A percentile compares a stretch with the other conserved stretches of the same genome.
phyloP scores from a whole-genome alignment of 2,888 invertebrate species.

The Drosophila ustulata region DNA sequence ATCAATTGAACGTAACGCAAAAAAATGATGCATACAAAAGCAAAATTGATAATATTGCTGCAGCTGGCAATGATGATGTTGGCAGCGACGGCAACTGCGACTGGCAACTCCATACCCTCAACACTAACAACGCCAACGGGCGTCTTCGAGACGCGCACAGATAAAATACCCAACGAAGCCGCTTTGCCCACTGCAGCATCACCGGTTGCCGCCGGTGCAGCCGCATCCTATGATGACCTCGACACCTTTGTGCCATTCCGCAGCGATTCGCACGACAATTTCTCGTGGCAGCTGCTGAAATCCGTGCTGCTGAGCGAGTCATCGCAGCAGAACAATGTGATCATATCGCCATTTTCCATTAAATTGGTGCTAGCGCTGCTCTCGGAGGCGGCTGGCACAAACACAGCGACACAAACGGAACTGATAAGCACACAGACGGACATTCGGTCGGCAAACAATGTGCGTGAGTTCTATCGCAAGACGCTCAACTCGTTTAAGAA shows the following conservation, averaged over 20 bases:
- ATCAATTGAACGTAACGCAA: slow-evolving; percentile 15
- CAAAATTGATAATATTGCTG: slow-evolving; percentile 45
- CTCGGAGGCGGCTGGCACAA: slow-evolving; percentile 88
- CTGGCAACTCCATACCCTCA: slow-evolving; percentile 55
- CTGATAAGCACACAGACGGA: slow-evolving; percentile 77
- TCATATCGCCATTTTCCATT: slow-evolving; percentile 91
- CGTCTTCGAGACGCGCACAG: slow-evolving; percentile 69
- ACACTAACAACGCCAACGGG: slow-evolving; percentile 66
- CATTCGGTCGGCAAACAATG: slow-evolving; percentile 73
- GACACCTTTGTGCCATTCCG: slow-evolving; percentile 83
- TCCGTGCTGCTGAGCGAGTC: slow-evolving; percentile 81
- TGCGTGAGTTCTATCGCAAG: slow-evolving; percentile 82
- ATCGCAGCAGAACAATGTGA: slow-evolving; percentile 86
- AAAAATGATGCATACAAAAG: slow-evolving; percentile 42
- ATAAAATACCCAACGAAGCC: slow-evolving; percentile 44
- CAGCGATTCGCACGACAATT: slow-evolving; percentile 86
- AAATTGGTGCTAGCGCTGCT: slow-evolving; percentile 91
- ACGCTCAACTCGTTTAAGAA: slow-evolving; percentile 80
- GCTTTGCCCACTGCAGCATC: background rate
- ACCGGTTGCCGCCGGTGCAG: background rate
- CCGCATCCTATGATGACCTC: slow-evolving; percentile 61
- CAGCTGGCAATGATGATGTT: slow-evolving; percentile 18
- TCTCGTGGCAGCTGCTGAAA: slow-evolving; percentile 89
- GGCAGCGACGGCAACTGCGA: slow-evolving; percentile 25
- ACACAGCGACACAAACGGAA: slow-evolving; percentile 76